A percentile compares a stretch with the other conserved stretches of the same genome.
phyloP scores from a whole-genome alignment of 2,888 invertebrate species.

The Ctenicera cuprea region DNA sequence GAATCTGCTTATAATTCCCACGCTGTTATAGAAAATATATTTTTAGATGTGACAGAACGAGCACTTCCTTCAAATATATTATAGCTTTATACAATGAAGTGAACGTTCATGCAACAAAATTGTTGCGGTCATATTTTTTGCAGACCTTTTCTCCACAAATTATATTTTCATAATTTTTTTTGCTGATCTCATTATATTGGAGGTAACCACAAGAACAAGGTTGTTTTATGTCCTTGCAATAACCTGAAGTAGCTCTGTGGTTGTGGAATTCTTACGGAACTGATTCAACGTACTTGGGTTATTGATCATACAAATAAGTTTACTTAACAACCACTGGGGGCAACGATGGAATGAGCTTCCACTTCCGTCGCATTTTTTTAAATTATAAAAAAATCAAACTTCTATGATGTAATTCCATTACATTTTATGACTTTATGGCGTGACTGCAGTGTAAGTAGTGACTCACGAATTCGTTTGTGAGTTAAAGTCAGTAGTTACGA shows the following conservation, averaged over 20 bases:
- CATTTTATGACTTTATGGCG: too few relatives aligned
- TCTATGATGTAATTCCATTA: too few relatives aligned
- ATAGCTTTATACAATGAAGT: background rate
- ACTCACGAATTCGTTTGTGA: too few relatives aligned
- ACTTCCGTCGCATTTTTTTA: too few relatives aligned
- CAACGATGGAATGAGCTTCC: too few relatives aligned
- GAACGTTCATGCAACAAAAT: background rate
- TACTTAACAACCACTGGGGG: too few relatives aligned
- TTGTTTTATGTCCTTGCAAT: constrained; percentile 39
- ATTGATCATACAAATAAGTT: too few relatives aligned
- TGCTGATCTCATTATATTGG: constrained; percentile 24
- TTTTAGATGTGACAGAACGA: constrained; percentile 22
- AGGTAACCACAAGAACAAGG: constrained; percentile 32
- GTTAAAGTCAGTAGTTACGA: too few relatives aligned
- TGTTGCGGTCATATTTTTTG: constrained; percentile 1
- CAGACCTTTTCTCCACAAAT: too few relatives aligned
- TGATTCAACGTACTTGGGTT: constrained; percentile 23
- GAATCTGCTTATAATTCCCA: constrained; percentile 12
- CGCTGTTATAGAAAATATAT: constrained; percentile 7
- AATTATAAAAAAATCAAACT: too few relatives aligned
- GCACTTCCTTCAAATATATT: constrained; percentile 5
- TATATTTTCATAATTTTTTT: constrained; percentile 11
- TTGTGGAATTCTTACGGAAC: background rate
- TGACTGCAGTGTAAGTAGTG: too few relatives aligned
- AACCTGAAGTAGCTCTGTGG: constrained; percentile 37